Evolutionary conservation across 64 coral and sea anemone species (phyloP), one percentile per base, ranked within the genome.

Genomic region (Astreopora myriophthalma): DNA sequence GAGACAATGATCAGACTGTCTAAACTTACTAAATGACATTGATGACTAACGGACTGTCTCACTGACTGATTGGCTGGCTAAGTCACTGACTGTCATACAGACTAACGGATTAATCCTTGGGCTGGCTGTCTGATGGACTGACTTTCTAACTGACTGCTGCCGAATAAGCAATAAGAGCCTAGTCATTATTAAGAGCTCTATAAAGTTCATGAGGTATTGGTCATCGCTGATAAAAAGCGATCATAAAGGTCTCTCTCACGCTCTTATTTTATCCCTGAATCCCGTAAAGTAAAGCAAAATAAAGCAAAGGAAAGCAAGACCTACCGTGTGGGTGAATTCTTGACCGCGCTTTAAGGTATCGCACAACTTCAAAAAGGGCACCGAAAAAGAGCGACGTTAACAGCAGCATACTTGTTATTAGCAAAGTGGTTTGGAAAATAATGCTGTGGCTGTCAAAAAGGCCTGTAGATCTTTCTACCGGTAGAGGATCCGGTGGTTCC

Each of bases 401-500:
- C 2, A 93, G 48, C 19, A 86, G 60, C 4, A 37, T 13, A 8
- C 74, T 49, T 1, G 26, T 58, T 46, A 84, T 42, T 25, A 32
- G 51, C 12, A 93, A 49, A 26, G 58, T 86, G 19, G 76, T 48
- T 37, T 34, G 71, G 48, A 93, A 93, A 23, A 52, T 8, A 5
- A 1, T 33, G 11, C 81, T 77, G 38, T 48, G n/a, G 38, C 91
- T 93, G 37, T 93, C 91, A 65, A 87, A 93, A 22, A 93, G 27
- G 7, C 91, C 91, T 8, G 84, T 78, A 3, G 91, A 87, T 40
- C 85, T 79, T 27, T 93, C 72, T 68, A 65, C 28, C 12, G 36
- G 58, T 1, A 93, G 68, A 13, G 91, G 34, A 75, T 44, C 60
- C 34, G 33, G 39, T 7, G 83, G 39, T 62, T 76, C 73, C 91